phyloP scores from a whole-genome alignment of 2,113 vertebrate species.

The Sialia sialis region DNA sequence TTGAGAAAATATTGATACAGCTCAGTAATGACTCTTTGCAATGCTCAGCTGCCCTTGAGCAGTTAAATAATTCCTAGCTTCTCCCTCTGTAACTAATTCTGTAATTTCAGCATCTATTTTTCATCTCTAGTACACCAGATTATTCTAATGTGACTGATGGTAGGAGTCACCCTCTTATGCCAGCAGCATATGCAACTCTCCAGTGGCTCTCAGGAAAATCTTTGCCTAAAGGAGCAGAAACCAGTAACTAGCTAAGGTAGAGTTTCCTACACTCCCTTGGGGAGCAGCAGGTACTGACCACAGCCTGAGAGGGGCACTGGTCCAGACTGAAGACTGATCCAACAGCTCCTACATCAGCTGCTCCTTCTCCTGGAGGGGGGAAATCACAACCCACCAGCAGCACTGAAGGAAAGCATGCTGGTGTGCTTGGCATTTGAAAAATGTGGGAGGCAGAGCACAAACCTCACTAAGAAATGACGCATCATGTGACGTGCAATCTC shows the following conservation, averaged over 20 bases:
- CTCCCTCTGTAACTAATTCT: neutral
- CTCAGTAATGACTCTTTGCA: neutral
- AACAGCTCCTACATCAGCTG: neutral
- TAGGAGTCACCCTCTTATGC: neutral
- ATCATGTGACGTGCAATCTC: neutral
- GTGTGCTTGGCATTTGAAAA: neutral
- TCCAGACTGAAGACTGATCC: neutral
- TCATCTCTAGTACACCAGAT: neutral
- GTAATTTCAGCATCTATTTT: neutral
- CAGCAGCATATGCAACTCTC: neutral
- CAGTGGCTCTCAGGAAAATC: neutral
- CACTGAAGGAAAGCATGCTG: neutral
- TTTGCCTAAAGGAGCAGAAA: neutral
- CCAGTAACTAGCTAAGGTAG: fast-evolving
- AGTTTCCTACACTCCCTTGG: neutral
- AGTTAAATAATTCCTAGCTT: neutral
- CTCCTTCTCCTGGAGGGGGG: neutral
- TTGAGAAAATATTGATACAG: neutral
- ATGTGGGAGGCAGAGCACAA: fast-evolving
- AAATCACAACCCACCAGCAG: neutral
- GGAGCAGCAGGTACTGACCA: neutral
- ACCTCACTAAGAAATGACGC: neutral
- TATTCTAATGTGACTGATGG: neutral
- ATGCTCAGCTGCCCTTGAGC: neutral
- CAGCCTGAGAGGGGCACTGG: neutral